Evolutionary conservation across 2,797 vertebrate genomes (phyloP), one percentile per base, ranked within the genome.

Genomic region (Pyrocephalus nanus): DNA sequence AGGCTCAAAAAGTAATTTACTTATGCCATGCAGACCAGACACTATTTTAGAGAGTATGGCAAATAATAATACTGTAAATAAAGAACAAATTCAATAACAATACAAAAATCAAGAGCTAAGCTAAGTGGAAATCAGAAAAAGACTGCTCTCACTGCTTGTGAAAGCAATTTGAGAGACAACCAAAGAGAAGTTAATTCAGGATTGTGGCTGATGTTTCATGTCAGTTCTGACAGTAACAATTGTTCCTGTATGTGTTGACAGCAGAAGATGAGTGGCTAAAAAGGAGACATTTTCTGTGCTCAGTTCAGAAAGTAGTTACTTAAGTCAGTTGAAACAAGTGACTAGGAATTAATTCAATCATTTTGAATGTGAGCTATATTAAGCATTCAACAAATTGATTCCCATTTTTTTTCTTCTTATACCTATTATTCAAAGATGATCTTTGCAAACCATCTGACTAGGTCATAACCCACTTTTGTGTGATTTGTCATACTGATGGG

Each of bases 221-320:
- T 96, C 96, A 97, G 43, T 90, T 95, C 81, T 97, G 95, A 96
- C 95, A 97, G 86, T 50, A 70, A 66, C 89, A 95, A 93, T 89
- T 94, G 79, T 79, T 95, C 76, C 79, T 95, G 83, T 77, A 71
- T 53, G 50, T 90, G 90, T 47, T 97, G 97, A 96, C 97, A 97
- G 88, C 69, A 96, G 64, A 90, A 76, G 90, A 96, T 36, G 87
- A 79, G 81, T 60, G 90, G 88, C 80, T 87, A 85, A 81, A 91
- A 76, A 89, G 67, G 55, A 89, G 86, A 77, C 20, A 69, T 64
- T 66, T 73, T 79, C 58, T 90, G 93, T 66, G 90, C 77, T 89
- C 58, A 48, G 53, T 91, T 88, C 90, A 92, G 84, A 79, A 87
- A 70, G 45, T 53, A 75, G 1, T 22, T 91, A 74, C 78, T 76